Evolutionary conservation across 2,888 invertebrate genomes (phyloP), one percentile per base, ranked within the genome.

Genomic region (Oligia strigilis): DNA sequence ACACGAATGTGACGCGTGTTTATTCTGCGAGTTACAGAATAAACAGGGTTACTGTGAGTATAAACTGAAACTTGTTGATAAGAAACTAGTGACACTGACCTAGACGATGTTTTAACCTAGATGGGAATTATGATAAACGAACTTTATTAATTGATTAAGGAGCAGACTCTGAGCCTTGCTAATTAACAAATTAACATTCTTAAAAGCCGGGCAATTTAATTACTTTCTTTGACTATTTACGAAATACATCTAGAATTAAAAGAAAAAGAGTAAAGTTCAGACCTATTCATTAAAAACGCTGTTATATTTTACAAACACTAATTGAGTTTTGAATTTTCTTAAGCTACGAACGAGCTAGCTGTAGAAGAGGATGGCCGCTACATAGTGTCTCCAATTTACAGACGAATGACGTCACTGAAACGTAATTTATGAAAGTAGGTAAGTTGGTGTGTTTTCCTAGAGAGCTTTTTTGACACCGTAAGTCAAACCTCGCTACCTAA

Each of bases 21-120:
- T 69, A 46, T 55, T 71, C 17, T 23, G 19, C 0, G 14, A 23
- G 46, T 29, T 60, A 60, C 46, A 23, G 29, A 83, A 83, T 78
- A 55, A 71, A 40, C 13, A 55, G 1, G 1, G 23, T 83, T 55
- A 64, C 1, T 64, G n/a, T 60, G 8, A 69, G 6, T 29, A 29
- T 36, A 23, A 71, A 52, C 62, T 69, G 0, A n/a, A 64, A 58
- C 43, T 66, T 71, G 4, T 83, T 46, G 14, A 52, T 46, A 40
- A 40, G 66, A 17, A 49, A 52, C 23, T 36, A 23, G 19, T 46
- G 23, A 29, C 43, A 75, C 14, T 65, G 58, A 40, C 40, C 40
- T 40, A 43, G 36, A 49, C 17, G 8, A 65, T 17, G 58, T 19
- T 81, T 81, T 4, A 14, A 55, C 6, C 58, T 29, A 60, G 49